A percentile compares a stretch with the other conserved stretches of the same genome.
Evolutionary conservation across 2,797 vertebrate genomes (phyloP).

Genomic region (Chaetophractus vellerosus): DNA sequence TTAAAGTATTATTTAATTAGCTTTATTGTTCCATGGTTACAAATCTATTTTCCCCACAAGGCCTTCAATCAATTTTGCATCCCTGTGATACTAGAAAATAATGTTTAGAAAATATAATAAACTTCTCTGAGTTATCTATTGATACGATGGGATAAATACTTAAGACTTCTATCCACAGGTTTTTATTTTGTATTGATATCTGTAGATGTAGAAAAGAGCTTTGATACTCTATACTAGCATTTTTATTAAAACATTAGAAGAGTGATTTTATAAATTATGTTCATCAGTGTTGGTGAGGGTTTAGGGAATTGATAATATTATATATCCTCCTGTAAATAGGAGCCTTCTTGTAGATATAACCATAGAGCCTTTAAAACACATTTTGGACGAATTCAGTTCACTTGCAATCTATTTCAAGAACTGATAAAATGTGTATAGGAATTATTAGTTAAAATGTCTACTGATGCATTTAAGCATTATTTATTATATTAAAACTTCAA

Average conservation of each 20-base stretch:
- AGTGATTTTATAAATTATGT: background rate
- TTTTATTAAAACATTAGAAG: no score
- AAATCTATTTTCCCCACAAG: no score
- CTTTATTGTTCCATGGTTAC: no score
- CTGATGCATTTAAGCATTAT: background rate
- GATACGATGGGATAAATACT: background rate
- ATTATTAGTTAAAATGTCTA: background rate
- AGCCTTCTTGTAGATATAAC: background rate
- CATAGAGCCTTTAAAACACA: background rate
- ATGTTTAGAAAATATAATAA: fast-evolving
- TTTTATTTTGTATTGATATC: background rate
- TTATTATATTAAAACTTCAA: background rate
- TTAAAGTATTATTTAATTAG: no score
- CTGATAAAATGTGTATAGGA: background rate
- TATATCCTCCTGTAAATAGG: background rate
- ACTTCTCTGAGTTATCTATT: background rate
- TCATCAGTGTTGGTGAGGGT: background rate
- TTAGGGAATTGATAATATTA: background rate
- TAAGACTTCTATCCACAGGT: no score
- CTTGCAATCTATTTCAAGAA: background rate
- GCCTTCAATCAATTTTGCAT: no score
- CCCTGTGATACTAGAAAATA: no score
- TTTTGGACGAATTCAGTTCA: background rate
- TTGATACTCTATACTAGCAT: no score
- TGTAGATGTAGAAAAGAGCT: no score